Evolutionary conservation across 2,113 vertebrate species (phyloP), one percentile per base, ranked within the genome.

Genomic region (Phalacrocorax brasilianus): DNA sequence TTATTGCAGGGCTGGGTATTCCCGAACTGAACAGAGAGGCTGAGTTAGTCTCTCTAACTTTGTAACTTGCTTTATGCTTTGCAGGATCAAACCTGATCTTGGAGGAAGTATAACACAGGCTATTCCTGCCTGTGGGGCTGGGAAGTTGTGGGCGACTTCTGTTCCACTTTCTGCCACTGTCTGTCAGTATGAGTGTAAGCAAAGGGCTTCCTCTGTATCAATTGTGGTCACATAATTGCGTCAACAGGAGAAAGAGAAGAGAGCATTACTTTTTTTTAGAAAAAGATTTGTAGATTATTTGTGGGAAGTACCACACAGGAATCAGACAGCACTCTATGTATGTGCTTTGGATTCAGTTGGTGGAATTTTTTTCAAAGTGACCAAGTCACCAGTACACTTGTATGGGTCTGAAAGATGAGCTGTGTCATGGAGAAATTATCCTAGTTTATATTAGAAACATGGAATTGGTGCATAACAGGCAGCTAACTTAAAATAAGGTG

Each of bases 141-240:
- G 49, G 58, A 65, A 82, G 77, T 47, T 70, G 70, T 52, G 58
- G 58, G 22, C 75, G 20, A 30, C 13, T 89, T 75, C 44, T 87
- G 11, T 78, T 88, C 30, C 8, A 1, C 4, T 78, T 95, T 89
- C 58, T 95, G 38, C 6, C 52, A 4, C 66, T 87, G 26, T 47
- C 42, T 83, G 58, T 66, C 67, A 9, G 55, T 12, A 5, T 42
- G 8, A 62, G 35, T 40, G 42, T 76, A 52, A 89, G 38, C 70
- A 88, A 15, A 28, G 19, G 35, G 8, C 33, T 89, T 62, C 45
- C 32, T 63, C 72, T 70, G 0, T 56, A n/a, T 83, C 63, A 40
- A 0, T 2, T 61, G 59, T 52, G 68, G 67, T 74, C 72, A 30
- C 23, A 2, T 20, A 67, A 42, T 59, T 88, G 33, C 1, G 0